Evolutionary conservation across 2,888 invertebrate species (phyloP).

Genomic region (Stenolophus ochropezus): DNA sequence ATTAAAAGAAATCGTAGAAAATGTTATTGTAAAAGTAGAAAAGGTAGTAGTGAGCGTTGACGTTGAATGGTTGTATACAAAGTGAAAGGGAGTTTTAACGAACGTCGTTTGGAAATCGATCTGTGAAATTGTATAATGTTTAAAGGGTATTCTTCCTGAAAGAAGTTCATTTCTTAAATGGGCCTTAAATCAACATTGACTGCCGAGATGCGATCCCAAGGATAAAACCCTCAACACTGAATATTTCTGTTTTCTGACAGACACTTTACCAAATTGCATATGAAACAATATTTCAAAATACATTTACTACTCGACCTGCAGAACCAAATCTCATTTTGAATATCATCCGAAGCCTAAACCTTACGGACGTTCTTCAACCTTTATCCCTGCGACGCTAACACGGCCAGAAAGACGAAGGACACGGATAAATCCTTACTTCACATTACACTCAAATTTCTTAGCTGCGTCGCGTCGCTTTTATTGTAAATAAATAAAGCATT

Average conservation of each 20-base stretch:
- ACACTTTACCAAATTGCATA: conserved; percentile 46
- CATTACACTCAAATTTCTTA: too few species aligned
- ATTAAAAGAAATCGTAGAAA: too few species aligned
- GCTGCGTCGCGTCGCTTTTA: too few species aligned
- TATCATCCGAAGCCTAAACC: background rate
- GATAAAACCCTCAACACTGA: conserved; percentile 3
- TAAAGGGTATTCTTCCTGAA: conserved; percentile 27
- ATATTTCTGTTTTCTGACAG: conserved; percentile 33
- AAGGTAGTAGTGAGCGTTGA: too few species aligned
- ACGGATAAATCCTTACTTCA: background rate
- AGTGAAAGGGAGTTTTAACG: background rate
- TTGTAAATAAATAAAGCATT: too few species aligned
- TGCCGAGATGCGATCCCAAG: background rate
- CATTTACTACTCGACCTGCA: background rate
- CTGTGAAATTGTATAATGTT: conserved; percentile 11
- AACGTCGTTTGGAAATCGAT: conserved; percentile 3
- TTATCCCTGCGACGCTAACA: background rate
- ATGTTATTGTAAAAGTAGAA: too few species aligned
- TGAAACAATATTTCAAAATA: conserved; percentile 40
- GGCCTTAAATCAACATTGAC: conserved; percentile 41
- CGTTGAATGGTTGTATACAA: too few species aligned
- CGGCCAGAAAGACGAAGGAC: background rate
- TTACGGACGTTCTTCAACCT: background rate
- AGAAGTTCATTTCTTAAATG: conserved; percentile 40
- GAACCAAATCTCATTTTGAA: background rate